Conservation (phyloP, 64 coral and sea anemone genomes). For the Montipora sp. region DNA sequence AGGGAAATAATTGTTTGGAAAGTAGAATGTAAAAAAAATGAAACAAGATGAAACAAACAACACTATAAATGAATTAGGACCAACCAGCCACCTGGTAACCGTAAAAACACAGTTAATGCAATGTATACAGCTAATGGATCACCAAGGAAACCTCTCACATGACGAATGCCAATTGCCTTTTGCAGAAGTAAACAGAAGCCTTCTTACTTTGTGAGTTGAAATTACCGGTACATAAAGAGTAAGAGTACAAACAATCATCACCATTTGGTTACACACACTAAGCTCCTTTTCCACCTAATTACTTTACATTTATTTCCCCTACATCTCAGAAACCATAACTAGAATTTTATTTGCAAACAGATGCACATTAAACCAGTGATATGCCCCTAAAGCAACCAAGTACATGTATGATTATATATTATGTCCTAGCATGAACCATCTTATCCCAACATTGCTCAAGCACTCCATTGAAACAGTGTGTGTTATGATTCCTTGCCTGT, state of each 20-base stretch:
- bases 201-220: not conserved
- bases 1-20: not conserved
- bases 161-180: not conserved
- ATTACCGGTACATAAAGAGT: not conserved
- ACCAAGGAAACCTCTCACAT: slow-evolving; percentile 13
- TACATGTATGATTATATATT: not conserved
- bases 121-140: not conserved
- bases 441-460: slow-evolving; percentile 8
- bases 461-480: slow-evolving; percentile 8
- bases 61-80: not conserved
- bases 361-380: not conserved
- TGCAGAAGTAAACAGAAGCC: not conserved
- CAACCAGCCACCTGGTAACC: not conserved
- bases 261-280: not conserved
- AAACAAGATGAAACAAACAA: not conserved
- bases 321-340: not conserved
- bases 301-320: slow-evolving; percentile 3
- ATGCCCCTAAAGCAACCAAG: not conserved
- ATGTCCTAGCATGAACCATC: not conserved
- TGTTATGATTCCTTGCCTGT: slow-evolving; percentile 8
- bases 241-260: not conserved
- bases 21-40: not conserved
- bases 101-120: not conserved
- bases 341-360: slow-evolving; percentile 6
- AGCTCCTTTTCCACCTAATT: not conserved